Evolutionary conservation across 2,888 invertebrate species (phyloP), one percentile per base, ranked within the genome.

Genomic region (Andrena minutula): DNA sequence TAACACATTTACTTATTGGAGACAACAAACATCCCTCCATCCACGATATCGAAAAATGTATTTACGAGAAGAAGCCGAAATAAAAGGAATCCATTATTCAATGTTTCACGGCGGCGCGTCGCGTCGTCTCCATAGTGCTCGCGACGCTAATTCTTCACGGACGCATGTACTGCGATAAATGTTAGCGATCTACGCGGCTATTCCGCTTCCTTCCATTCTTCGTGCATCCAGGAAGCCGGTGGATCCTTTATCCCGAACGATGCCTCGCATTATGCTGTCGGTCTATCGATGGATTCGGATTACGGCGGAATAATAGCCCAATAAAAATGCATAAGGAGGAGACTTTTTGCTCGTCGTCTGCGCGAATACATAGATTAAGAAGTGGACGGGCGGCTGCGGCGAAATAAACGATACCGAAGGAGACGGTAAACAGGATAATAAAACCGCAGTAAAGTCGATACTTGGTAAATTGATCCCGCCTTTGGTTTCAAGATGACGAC

Each of bases 391-490:
- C 30, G 51, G 63, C 26, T 26, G 49, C 30, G 23, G 32, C n/a
- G 68, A 16, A 32, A 35, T 41, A 53, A 73, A 68, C 35, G 51
- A 69, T 23, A 66, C 68, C 63, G 51, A 41, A 4, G 51, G 65
- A 63, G 69, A 70, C 74, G 65, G 76, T 89, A 88, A 85, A 85
- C 85, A 79, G 83, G 83, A 85, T 88, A 89, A 86, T 86, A 88
- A 88, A 87, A 82, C 65, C 64, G 69, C 79, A 75, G 86, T 85
- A 76, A 86, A 75, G 81, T 85, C 89, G 87, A 89, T 89, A 84
- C 86, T 82, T 78, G 68, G 79, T 82, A 82, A 89, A 88, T 85
- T 79, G 85, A 85, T 88, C 84, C 83, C 32, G 80, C 70, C 80
- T 84, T 85, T 83, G 82, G 76, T 68, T 84, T 79, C 72, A 83